Evolutionary conservation across 30 jellyfish, hydroid and myxozoan genomes (phyloP), one percentile per base, ranked within the genome.

Genomic region (Calvadosia cruxmelitensis): DNA sequence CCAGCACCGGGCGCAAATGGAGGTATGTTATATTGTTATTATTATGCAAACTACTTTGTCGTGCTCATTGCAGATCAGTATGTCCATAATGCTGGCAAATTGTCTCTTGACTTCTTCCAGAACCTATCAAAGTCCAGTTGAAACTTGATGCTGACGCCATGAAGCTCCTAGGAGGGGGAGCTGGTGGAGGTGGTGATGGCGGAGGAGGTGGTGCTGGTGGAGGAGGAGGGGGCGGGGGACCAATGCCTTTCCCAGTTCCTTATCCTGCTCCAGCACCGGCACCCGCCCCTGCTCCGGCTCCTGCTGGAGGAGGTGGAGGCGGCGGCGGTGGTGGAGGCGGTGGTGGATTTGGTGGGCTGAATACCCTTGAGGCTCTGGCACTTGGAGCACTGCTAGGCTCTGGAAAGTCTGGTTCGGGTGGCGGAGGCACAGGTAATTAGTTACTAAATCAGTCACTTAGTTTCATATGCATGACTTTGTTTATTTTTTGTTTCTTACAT

Each of bases 291-390:
- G 85, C 93, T n/a, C 83, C 92, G 34, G 80, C 81, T 34, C 76
- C 13, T 27, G 79, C 36, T 66, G 78, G 78, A n/a, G 84, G 84
- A 27, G 92, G 77, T 53, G 92, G 92, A 0, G 76, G 69, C 30
- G 82, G 77, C 77, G 92, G 78, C 7, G 92, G 83, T n/a, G 92
- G 83, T 27, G 83, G 83, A 29, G 92, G 92, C 0, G 92, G 92
- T 57, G 71, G 71, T 50, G 92, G 71, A 29, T 66, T 81, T 52
- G 71, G 69, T 64, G 94, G 89, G 33, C 50, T 84, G 27, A 79
- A 79, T 72, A 84, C 95, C 7, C 77, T 84, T 0, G 92, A 84
- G 71, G 95, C 95, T 29, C 86, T 84, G 30, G 95, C 95, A 1
- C 85, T 84, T 31, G 95, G 95, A 52, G 95, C 95, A 29, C 69